Percentiles rank a stretch among this genome's conserved stretches.
These are phyloP conservation scores for Chirona hameri DNA, from an alignment of 2,888 invertebrate genomes.

Conservation along the genomic window DNA sequence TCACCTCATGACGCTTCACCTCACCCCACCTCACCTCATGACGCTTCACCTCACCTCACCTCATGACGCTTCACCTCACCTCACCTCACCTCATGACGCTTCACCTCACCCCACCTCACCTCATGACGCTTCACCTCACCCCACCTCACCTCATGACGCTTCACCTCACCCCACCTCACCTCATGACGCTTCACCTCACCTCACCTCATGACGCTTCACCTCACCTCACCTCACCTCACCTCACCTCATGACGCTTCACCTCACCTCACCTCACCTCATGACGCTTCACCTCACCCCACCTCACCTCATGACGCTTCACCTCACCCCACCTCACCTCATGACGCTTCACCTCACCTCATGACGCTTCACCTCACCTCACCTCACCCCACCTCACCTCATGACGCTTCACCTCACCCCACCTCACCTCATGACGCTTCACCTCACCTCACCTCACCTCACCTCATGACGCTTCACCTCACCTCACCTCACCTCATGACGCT, in stretches of 20 bases:
- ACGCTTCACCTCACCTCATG: too few relatives aligned
- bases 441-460: not conserved
- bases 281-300: too few relatives aligned
- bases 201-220: not conserved
- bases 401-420: not conserved
- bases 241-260: not conserved
- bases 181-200: too few relatives aligned
- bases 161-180: not conserved
- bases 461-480: not conserved
- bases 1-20: not conserved
- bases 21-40: too few relatives aligned
- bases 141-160: too few relatives aligned
- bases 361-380: not conserved
- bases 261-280: not conserved
- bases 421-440: not conserved
- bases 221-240: not conserved
- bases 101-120: not conserved
- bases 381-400: too few relatives aligned
- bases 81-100: not conserved
- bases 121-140: not conserved
- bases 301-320: too few relatives aligned
- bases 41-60: too few relatives aligned
- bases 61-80: not conserved
- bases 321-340: not conserved
- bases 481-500: too few relatives aligned